phyloP scores from a whole-genome alignment of 1,140 invertebrate genomes.

The Zaprionus capensis region DNA sequence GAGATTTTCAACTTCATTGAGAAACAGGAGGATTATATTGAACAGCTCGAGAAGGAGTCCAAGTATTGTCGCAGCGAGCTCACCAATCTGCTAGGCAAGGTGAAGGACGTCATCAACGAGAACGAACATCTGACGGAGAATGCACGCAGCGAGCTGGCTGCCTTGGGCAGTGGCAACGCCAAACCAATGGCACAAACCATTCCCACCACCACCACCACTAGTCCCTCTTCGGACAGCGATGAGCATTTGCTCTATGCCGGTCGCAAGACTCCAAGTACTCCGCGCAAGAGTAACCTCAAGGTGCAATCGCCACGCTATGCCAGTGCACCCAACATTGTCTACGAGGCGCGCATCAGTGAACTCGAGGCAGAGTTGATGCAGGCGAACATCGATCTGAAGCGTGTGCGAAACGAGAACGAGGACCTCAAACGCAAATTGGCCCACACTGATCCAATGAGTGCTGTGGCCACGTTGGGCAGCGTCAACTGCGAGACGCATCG shows the following conservation, averaged over 20 bases:
- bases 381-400: conserved; percentile 89
- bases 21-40: conserved; percentile 93
- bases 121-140: conserved; percentile 91
- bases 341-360: conserved; percentile 92
- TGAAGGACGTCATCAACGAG: conserved; percentile 92
- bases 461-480: conserved; percentile 55
- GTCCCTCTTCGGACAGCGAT: conserved; percentile 84
- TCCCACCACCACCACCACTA: conserved; percentile 79
- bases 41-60: conserved; percentile 92
- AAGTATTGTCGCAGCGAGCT: conserved; percentile 91
- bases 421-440: conserved; percentile 87
- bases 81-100: conserved; percentile 90
- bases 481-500: conserved; percentile 86
- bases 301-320: conserved; percentile 65
- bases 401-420: conserved; percentile 89
- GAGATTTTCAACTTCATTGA: conserved; percentile 90
- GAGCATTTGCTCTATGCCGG: conserved; percentile 84
- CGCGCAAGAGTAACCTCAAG: conserved; percentile 52
- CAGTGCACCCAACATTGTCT: conserved; percentile 89
- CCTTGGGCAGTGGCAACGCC: conserved; percentile 31
- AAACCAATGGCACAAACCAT: conserved; percentile 11
- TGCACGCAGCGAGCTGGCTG: conserved; percentile 85
- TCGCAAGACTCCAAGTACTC: conserved; percentile 55
- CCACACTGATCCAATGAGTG: conserved; percentile 83
- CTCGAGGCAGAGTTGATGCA: conserved; percentile 92